phyloP scores from a whole-genome alignment of 2,888 invertebrate genomes.

The Bombyx huttoni region DNA sequence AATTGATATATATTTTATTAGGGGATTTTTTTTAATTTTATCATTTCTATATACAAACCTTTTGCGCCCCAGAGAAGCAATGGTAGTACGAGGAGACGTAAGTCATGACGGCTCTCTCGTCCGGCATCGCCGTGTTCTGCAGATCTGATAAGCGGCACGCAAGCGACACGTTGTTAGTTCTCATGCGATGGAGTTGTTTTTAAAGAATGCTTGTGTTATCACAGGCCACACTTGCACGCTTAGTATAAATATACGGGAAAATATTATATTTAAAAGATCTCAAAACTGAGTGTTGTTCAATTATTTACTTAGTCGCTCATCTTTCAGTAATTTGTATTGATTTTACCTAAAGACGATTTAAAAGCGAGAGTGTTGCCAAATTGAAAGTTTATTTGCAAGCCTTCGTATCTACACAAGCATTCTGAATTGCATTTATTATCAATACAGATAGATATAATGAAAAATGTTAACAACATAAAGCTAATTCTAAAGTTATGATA shows the following conservation, averaged over 20 bases:
- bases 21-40: too few relatives aligned
- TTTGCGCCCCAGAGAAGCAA: slow-evolving; percentile 99
- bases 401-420: slow-evolving; percentile 29
- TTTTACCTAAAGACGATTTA: too few relatives aligned
- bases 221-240: neutral
- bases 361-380: too few relatives aligned
- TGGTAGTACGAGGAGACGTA: slow-evolving; percentile 99
- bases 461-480: slow-evolving; percentile 36
- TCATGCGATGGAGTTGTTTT: slow-evolving; percentile 42
- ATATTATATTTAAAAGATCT: too few relatives aligned
- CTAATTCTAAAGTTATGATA: slow-evolving; percentile 13
- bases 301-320: too few relatives aligned
- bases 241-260: too few relatives aligned
- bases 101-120: slow-evolving; percentile 99
- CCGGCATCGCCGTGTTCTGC: slow-evolving; percentile 98
- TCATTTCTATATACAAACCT: slow-evolving; percentile 78
- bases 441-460: slow-evolving; percentile 9
- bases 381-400: slow-evolving; percentile 7
- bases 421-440: slow-evolving; percentile 25
- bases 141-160: slow-evolving; percentile 83
- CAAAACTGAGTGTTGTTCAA: too few relatives aligned
- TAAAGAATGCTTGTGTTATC: slow-evolving; percentile 29
- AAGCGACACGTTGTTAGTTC: slow-evolving; percentile 61
- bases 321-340: too few relatives aligned
- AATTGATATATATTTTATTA: too few relatives aligned